Base-by-base conservation (phyloP, 1,140 invertebrate genomes). In the Arion vulgaris region DNA sequence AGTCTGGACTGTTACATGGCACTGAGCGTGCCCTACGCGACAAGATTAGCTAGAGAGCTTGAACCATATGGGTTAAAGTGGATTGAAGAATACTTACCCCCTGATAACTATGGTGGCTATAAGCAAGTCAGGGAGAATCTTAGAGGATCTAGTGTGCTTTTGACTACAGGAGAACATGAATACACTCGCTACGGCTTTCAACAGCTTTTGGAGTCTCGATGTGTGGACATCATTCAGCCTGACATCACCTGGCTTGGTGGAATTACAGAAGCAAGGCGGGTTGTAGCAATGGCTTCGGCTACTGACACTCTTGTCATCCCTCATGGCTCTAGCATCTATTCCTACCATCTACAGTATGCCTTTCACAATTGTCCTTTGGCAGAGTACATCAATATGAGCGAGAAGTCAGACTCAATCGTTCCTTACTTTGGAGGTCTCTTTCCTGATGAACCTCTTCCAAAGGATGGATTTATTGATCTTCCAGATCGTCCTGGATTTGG, bases 191-290 rank as follows among this genome's bases (percentile, higher is more conserved):
- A 90, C 68, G 90, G 90, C n/a, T 91, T 88, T 73, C 82, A 87
- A 23, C 87, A 85, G 68, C 87, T 91, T 28, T 83, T 91, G 11
- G 81, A 85, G 36, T 86, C 86, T 17, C 83, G 87, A 62, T 91
- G 90, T 80, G 90, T 89, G 26, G 90, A 91, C 80, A 89, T 91
- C 72, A 79, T 91, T n/a, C 90, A 91, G 73, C 90, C 90, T 26
- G 90, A 91, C 79, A 90, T 91, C 62, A 89, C 89, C 15, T 90
- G 89, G 90, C 74, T 90, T 15, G 90, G 90, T 19, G 90, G 90
- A 4, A 87, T 91, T 0, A 91, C 89, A 7, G 90, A 91, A 69
- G 90, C 90, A 23, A 85, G 88, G 26, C 53, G 88, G 28, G 83
- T 91, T 28, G 87, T 90, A 78, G 88, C 90, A 26, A 88, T 91